Evolutionary conservation across 2,113 vertebrate species (phyloP).

Genomic region (Lipotes vexillifer): DNA sequence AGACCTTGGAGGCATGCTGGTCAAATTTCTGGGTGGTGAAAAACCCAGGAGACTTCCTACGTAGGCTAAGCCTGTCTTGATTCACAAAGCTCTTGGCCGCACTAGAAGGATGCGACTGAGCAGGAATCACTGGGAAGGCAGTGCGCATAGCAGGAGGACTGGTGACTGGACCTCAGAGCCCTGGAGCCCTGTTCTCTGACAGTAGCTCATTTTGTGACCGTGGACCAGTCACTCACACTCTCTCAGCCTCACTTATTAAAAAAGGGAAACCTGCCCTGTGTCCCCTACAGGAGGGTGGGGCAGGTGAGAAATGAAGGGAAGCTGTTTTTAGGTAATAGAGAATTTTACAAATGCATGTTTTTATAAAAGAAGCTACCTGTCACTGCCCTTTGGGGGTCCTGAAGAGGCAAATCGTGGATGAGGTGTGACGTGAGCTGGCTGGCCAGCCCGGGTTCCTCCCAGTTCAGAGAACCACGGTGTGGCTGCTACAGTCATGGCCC

Average conservation of each 20-base stretch:
- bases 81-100: background rate
- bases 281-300: background rate
- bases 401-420: background rate
- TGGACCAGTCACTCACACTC: background rate
- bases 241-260: background rate
- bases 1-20: fast-evolving
- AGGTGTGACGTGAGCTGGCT: background rate
- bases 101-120: background rate
- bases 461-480: fast-evolving
- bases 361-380: background rate
- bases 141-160: background rate
- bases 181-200: background rate
- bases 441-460: background rate
- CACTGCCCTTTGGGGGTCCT: background rate
- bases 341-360: background rate
- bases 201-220: fast-evolving
- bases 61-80: background rate
- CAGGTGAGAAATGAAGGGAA: background rate
- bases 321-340: background rate
- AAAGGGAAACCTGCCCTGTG: background rate
- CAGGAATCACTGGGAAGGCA: background rate
- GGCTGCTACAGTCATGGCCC: background rate
- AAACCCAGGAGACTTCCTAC: background rate
- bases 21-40: background rate
- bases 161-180: background rate